Evolutionary conservation across 2,888 invertebrate genomes (phyloP).

Genomic region (Syrphus vitripennis): DNA sequence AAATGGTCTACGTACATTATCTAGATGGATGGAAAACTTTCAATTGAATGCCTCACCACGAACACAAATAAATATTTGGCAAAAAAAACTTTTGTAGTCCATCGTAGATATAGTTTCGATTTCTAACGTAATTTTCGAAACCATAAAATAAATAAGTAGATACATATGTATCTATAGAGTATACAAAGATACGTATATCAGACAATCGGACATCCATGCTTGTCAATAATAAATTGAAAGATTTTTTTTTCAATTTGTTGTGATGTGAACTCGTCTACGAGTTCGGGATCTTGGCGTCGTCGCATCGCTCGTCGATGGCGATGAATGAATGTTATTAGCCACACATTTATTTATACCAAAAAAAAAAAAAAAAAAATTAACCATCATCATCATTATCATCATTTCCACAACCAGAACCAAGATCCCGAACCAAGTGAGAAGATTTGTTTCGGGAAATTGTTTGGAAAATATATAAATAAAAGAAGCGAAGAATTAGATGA

Average conservation of each 20-base stretch:
- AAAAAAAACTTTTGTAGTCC: constrained; percentile 14
- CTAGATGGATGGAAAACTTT: constrained; percentile 53
- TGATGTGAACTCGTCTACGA: neutral
- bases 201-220: constrained; percentile 4
- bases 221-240: constrained; percentile 46
- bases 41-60: constrained; percentile 54
- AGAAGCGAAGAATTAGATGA: constrained; percentile 40
- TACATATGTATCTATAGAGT: neutral
- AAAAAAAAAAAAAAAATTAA: too few relatives aligned
- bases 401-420: neutral
- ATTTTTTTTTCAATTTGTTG: constrained; percentile 60
- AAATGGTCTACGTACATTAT: neutral
- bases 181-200: too few relatives aligned
- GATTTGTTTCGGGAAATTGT: constrained; percentile 68
- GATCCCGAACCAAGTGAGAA: constrained; percentile 17
- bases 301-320: neutral
- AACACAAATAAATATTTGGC: constrained; percentile 46
- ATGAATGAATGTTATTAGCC: constrained; percentile 63
- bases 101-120: constrained; percentile 7
- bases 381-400: constrained; percentile 27
- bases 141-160: neutral
- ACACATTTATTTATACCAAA: constrained; percentile 63
- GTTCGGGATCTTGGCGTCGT: neutral
- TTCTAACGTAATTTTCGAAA: constrained; percentile 4
- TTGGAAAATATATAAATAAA: constrained; percentile 64